Base-by-base conservation (phyloP, 2,797 vertebrate genomes). In the Molothrus aeneus region DNA sequence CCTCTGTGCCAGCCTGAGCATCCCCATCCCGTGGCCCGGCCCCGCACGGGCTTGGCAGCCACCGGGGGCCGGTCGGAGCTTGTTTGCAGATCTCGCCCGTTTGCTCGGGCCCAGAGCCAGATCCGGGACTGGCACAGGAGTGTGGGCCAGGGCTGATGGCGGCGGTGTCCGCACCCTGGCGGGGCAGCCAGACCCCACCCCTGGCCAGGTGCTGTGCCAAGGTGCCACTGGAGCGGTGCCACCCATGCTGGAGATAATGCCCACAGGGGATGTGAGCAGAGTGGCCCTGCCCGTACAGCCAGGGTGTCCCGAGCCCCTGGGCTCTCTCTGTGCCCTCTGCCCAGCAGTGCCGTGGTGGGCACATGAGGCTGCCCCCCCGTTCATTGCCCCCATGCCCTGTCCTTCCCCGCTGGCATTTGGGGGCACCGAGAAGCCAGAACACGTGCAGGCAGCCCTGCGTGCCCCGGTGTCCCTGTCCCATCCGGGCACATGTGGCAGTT, bases 251-350 rank as follows among this genome's bases (percentile, higher is more conserved):
- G 34, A 47, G 24, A 57, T 70, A 15, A 53, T 2, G 28, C 47
- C 57, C 22, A 9, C 1, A 0, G 15, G 73, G 19, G 0, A 13
- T 0, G 0, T 0, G 9, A 12, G 16, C 3, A 2, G 51, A 18
- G 17, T 2, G 14, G n/a, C 29, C 43, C 51, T 28, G 66, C 54
- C 64, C 13, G 1, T 0, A 2, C 28, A 43, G n/a, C 7, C 0
- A 1, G 28, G 10, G 12, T 6, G 45, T n/a, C 48, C 32, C 3
- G 4, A 57, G 31, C 26, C 8, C 26, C 4, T 1, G 4, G 28
- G 43, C 15, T 32, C 68, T 25, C 50, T 7, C 29, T 17, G 51
- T 6, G n/a, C 72, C 31, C 68, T 65, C 48, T 61, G 54, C 26
- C 42, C 75, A 19, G 31, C 72, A 6, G 31, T 1, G 10, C 5